Evolutionary conservation across 2,113 vertebrate genomes (phyloP), one percentile per base, ranked within the genome.

Genomic region (Boleophthalmus pectinirostris): DNA sequence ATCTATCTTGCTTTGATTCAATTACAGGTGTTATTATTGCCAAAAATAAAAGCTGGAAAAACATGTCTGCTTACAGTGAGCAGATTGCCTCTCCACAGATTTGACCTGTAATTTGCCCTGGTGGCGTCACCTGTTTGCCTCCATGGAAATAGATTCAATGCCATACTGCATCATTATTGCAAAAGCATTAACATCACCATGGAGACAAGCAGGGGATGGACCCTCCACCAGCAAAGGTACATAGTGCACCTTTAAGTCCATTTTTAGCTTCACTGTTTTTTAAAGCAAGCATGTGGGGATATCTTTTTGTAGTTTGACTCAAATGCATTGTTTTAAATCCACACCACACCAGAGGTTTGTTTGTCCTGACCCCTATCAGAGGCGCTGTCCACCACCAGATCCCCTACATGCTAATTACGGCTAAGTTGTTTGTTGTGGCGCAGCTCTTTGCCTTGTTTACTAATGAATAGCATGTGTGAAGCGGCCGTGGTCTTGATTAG

Each of bases 401-500:
- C 87, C 80, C 77, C 73, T 82, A 86, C 89, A 88, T 90, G 87
- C 81, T 92, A 90, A 92, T 90, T 89, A 92, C 70, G 79, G 68
- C 75, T 66, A 70, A 73, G 71, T 75, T 90, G 89, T 88, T 87
- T 81, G 75, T 92, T 53, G 76, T 73, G 63, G 63, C 81, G 83
- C 81, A 56, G 78, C 86, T 84, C 85, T 73, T 84, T 74, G 79
- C 74, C 85, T 85, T 89, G 88, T 87, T 90, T 89, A 81, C 90
- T 93, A 92, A 93, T 92, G 84, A 91, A 90, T 73, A 83, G 73
- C 90, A 89, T 83, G 87, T 73, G 82, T 89, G 87, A 80, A 74
- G 74, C 84, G 78, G 87, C 86, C 78, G 86, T 75, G 74, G 83
- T 79, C 82, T 90, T 91, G 89, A 94, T 93, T 91, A 88, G 80